Conservation (phyloP, 2,113 vertebrate genomes). For the Odocoileus virginianus region DNA sequence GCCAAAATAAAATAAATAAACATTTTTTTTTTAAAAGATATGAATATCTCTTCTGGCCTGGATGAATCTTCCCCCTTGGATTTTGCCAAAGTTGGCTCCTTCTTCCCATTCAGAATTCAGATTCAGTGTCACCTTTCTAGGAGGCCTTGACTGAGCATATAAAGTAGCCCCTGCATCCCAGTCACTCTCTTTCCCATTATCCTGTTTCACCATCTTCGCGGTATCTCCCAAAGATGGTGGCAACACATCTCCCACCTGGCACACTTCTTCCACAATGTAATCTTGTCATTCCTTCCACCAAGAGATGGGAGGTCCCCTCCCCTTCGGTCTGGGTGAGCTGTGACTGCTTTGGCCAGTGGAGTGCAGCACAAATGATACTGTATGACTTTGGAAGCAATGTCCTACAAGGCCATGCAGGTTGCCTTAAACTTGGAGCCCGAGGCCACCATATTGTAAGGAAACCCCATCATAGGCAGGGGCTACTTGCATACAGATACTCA, state of each 20-base stretch:
- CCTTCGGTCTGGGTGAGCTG: not conserved
- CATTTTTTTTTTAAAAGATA: not conserved
- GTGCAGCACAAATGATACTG: fast-evolving
- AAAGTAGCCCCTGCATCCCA: not conserved
- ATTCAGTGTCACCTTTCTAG: not conserved
- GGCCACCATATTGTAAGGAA: not conserved
- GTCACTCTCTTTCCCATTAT: fast-evolving
- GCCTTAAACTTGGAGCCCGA: not conserved
- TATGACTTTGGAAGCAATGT: not conserved
- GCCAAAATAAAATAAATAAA: not conserved
- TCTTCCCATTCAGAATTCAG: not conserved
- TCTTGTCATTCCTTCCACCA: not conserved
- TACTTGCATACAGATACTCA: not conserved
- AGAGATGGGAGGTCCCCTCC: not conserved
- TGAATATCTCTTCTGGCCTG: not conserved
- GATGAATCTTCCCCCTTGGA: not conserved
- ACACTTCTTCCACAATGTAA: fast-evolving
- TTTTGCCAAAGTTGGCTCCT: not conserved
- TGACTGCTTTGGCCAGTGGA: not conserved
- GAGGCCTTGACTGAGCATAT: not conserved
- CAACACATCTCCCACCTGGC: not conserved
- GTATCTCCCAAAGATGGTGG: not conserved
- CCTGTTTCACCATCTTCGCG: not conserved
- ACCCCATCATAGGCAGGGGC: not conserved
- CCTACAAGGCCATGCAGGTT: not conserved